Evolutionary conservation across 2,113 vertebrate genomes (phyloP).

Genomic region (Tragelaphus imberbis): DNA sequence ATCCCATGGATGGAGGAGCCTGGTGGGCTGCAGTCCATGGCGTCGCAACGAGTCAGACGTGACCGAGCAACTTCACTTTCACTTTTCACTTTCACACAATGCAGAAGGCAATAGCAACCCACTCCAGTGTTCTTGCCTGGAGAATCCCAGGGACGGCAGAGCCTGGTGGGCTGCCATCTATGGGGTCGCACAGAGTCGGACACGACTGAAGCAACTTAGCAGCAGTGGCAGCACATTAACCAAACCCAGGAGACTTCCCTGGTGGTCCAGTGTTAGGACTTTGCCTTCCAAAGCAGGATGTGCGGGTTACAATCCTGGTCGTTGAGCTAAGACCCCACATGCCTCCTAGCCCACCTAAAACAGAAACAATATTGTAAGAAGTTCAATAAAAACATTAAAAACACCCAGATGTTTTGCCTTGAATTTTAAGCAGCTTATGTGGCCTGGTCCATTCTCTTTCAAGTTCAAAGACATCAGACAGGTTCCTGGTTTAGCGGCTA

Average conservation of each 20-base stretch:
- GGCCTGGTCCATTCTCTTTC: slow-evolving; percentile 91
- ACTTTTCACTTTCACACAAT: too few relatives aligned
- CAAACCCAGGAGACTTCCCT: not conserved
- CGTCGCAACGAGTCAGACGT: too few relatives aligned
- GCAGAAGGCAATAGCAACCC: too few relatives aligned
- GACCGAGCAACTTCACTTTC: too few relatives aligned
- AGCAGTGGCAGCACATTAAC: not conserved
- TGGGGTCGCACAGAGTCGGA: too few relatives aligned
- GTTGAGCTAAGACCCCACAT: not conserved
- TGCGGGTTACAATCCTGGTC: not conserved
- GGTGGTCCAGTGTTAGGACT: not conserved
- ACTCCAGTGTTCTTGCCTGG: too few relatives aligned
- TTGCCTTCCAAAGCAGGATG: not conserved
- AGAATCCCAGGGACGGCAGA: too few relatives aligned
- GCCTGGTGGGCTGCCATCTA: too few relatives aligned
- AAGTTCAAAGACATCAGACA: slow-evolving; percentile 91
- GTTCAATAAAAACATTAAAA: slow-evolving; percentile 48
- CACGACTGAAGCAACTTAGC: too few relatives aligned
- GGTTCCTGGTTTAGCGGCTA: slow-evolving; percentile 91
- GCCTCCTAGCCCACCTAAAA: not conserved
- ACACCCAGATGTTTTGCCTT: slow-evolving; percentile 69
- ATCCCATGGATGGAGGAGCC: too few relatives aligned
- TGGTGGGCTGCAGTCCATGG: too few relatives aligned
- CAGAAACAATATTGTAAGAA: not conserved
- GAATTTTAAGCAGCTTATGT: slow-evolving; percentile 84